Base-by-base conservation (phyloP, 1,140 invertebrate species). In the Trinorchestia longiramus region DNA sequence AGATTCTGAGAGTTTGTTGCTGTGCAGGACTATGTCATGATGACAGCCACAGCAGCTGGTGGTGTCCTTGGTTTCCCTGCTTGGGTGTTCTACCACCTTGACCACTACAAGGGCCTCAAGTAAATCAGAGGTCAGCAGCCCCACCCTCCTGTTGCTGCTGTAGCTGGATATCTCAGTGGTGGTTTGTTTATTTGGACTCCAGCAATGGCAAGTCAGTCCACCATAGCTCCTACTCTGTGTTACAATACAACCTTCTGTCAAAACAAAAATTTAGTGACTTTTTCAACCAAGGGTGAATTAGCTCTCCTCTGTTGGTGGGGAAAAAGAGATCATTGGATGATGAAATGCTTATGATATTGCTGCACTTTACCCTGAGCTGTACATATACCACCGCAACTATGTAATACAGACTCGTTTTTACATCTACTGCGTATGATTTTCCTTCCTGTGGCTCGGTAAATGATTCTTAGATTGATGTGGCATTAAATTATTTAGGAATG, bases 1-100 rank as follows among this genome's bases (percentile, higher is more conserved):
- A n/a, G n/a, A n/a, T n/a, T n/a, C n/a, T n/a, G n/a, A n/a, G n/a
- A n/a, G n/a, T n/a, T n/a, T 15, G 62, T 77, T 77, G 62, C 15
- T 77, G 62, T 77, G 62, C 88, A 90, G 88, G 88, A 90, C 88
- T 90, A 90, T 41, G 88, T 43, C 8, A 41, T 90, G 88, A 90
- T 90, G 4, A 28, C 28, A 19, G 41, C 6, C 88, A 15, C 88
- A 43, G 88, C 88, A 42, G 41, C 36, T 36, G 43, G 41, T 90
- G 88, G n/a, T 41, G 28, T 90, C 88, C 43, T 90, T 4, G 36
- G 4, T 4, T 42, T 90, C 88, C 88, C 88, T 15, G 88, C 88
- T 0, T 90, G 88, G 88, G 88, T 90, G 88, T 90, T 90, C 41
- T 90, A 42, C 88, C 88, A 90, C 28, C 88, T 90, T 3, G 88